phyloP scores from a whole-genome alignment of 2,888 invertebrate genomes.

The Luperina nickerlii region DNA sequence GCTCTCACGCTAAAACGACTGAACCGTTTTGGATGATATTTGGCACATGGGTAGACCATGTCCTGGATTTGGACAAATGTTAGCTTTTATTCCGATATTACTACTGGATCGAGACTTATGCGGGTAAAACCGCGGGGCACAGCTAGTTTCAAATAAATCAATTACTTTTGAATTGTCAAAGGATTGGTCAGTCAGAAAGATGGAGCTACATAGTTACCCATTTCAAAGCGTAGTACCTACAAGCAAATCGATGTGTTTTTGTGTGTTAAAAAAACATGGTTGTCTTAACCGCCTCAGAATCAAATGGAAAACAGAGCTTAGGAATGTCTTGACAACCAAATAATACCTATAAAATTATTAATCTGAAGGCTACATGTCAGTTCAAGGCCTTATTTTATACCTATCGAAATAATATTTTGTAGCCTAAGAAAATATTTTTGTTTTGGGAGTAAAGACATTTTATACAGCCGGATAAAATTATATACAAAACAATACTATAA shows the following conservation, averaged over 20 bases:
- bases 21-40: too few species aligned
- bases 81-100: too few species aligned
- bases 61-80: too few species aligned
- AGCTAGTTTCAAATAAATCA: background rate
- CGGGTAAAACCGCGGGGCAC: too few species aligned
- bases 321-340: conserved; percentile 1
- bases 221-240: background rate
- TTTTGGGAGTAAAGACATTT: background rate
- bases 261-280: conserved; percentile 32
- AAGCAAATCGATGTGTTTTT: background rate
- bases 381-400: conserved; percentile 10
- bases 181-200: background rate
- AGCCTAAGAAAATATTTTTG: conserved; percentile 6
- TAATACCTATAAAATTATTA: conserved; percentile 1
- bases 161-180: background rate
- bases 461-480: background rate
- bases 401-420: conserved; percentile 10
- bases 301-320: background rate
- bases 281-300: background rate
- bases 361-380: conserved; percentile 2
- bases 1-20: too few species aligned
- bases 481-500: too few species aligned
- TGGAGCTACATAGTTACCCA: background rate
- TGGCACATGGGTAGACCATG: too few species aligned
- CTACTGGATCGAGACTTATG: too few species aligned